Evolutionary conservation across 2,888 invertebrate species (phyloP).

Genomic region (Apoda limacodes): DNA sequence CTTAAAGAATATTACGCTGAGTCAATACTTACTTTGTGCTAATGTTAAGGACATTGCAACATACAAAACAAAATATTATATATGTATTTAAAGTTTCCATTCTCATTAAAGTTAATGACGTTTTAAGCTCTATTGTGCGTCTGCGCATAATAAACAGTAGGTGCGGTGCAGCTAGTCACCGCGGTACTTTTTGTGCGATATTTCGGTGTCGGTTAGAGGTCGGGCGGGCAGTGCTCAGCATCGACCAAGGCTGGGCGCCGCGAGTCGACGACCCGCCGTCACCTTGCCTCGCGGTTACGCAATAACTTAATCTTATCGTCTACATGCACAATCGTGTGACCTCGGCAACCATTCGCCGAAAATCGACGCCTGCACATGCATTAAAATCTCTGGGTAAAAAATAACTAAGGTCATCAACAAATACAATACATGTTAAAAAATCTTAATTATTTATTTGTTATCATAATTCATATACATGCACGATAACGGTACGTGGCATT

Average conservation of each 20-base stretch:
- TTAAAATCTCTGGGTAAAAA: slow-evolving; percentile 14
- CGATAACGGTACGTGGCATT: too few species aligned
- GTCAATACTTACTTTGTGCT: too few species aligned
- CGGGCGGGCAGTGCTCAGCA: slow-evolving; percentile 39
- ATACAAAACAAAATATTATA: too few species aligned
- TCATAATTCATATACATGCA: too few species aligned
- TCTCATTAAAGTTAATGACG: too few species aligned
- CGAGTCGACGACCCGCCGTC: slow-evolving; percentile 64
- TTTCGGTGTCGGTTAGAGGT: slow-evolving; percentile 54
- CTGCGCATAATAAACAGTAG: neutral
- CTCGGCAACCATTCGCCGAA: slow-evolving; percentile 53
- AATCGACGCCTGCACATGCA: slow-evolving; percentile 32
- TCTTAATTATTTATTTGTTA: too few species aligned
- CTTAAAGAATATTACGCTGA: too few species aligned
- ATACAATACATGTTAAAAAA: too few species aligned
- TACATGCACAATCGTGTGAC: slow-evolving; percentile 54
- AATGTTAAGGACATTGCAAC: too few species aligned
- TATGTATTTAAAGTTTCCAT: too few species aligned
- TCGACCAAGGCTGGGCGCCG: slow-evolving; percentile 52
- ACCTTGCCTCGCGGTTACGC: slow-evolving; percentile 65
- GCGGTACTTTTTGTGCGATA: slow-evolving; percentile 22
- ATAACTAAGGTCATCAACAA: slow-evolving; percentile 17
- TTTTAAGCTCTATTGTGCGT: too few species aligned
- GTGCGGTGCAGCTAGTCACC: neutral
- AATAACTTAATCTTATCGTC: slow-evolving; percentile 66